phyloP scores from a whole-genome alignment of 2,113 vertebrate species.

The Melanotaenia duboulayi region DNA sequence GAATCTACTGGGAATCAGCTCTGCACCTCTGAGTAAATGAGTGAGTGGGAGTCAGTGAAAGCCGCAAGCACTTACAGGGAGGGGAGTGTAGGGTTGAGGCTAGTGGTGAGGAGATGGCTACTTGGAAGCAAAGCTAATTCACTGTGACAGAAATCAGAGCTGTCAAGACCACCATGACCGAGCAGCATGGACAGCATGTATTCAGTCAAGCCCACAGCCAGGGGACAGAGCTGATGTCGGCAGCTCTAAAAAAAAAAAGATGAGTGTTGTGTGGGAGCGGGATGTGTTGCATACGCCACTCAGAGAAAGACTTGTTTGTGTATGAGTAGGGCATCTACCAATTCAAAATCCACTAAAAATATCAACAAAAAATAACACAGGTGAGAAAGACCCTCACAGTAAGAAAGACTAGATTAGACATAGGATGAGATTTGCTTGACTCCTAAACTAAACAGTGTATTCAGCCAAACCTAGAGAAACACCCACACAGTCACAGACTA shows the following conservation, averaged over 20 bases:
- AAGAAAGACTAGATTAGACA: neutral
- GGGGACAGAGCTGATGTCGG: slow-evolving; percentile 41
- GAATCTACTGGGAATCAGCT: slow-evolving; percentile 45
- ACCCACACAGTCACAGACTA: slow-evolving; percentile 1
- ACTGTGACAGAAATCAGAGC: slow-evolving; percentile 82
- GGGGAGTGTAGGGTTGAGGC: slow-evolving; percentile 34
- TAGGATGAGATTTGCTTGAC: neutral
- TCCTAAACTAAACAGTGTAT: neutral
- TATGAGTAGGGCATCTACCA: slow-evolving; percentile 2
- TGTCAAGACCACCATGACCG: slow-evolving; percentile 80
- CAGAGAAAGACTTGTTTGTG: slow-evolving; percentile 28
- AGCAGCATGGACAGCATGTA: slow-evolving; percentile 72
- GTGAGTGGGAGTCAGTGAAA: slow-evolving; percentile 68
- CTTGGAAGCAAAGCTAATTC: slow-evolving; percentile 78
- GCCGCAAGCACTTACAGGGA: slow-evolving; percentile 59
- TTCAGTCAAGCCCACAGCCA: slow-evolving; percentile 62
- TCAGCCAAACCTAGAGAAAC: neutral
- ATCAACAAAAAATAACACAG: slow-evolving; percentile 15
- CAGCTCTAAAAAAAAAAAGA: slow-evolving; percentile 44
- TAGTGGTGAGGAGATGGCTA: slow-evolving; percentile 60
- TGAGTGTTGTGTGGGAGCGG: no score
- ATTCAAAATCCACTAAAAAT: slow-evolving; percentile 28
- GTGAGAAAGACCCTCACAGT: slow-evolving; percentile 13
- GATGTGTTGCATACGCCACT: slow-evolving; percentile 45
- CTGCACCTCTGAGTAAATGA: slow-evolving; percentile 35